Conservation (phyloP, 2,888 invertebrate genomes). For the Chironomus tentans region DNA sequence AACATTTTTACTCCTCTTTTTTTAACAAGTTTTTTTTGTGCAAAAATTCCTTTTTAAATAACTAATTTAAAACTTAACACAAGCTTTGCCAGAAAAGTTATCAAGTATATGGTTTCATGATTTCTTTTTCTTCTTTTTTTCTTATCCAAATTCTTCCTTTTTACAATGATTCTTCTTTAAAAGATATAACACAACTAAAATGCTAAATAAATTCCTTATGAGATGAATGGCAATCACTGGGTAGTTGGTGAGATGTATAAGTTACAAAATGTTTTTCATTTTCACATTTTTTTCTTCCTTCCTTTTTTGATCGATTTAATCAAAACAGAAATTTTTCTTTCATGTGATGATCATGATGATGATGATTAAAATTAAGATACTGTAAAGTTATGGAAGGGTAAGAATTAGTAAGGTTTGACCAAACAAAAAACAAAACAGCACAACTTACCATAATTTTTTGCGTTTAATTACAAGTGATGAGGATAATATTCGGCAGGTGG, state of each 20-base stretch:
- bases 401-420: neutral
- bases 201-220: conserved; percentile 27
- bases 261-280: conserved; percentile 18
- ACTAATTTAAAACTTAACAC: conserved; percentile 26
- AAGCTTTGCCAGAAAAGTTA: conserved; percentile 25
- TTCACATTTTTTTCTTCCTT: neutral
- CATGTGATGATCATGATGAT: neutral
- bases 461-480: conserved; percentile 71
- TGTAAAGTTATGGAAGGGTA: neutral
- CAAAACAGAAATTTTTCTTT: too few relatives aligned
- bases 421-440: neutral
- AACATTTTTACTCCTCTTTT: neutral
- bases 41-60: conserved; percentile 5
- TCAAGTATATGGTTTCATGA: conserved; percentile 9
- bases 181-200: conserved; percentile 25
- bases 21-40: neutral
- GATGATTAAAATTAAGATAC: conserved; percentile 15
- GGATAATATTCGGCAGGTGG: conserved; percentile 89
- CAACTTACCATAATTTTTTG: conserved; percentile 22
- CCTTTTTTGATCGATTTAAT: neutral
- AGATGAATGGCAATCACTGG: conserved; percentile 28
- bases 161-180: conserved; percentile 11
- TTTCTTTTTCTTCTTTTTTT: neutral
- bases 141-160: neutral
- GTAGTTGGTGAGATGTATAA: conserved; percentile 15